Evolutionary conservation across 2,888 invertebrate species (phyloP).

Genomic region (Trilocha varians): DNA sequence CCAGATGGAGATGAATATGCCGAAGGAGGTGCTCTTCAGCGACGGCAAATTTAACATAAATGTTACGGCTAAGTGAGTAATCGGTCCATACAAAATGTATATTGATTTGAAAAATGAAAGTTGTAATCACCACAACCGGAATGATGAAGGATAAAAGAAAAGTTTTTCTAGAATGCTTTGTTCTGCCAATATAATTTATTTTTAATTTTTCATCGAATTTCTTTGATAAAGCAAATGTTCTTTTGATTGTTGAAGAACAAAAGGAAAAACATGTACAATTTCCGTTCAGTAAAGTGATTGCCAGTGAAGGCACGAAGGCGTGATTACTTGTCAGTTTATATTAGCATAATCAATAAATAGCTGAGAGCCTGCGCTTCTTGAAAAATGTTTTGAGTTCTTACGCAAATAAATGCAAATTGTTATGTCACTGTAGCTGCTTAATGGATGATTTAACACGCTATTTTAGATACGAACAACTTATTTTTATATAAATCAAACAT

Average conservation of each 20-base stretch:
- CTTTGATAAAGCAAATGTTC: background rate
- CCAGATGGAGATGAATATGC: slow-evolving; percentile 87
- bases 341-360: slow-evolving; percentile 12
- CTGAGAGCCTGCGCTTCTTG: background rate
- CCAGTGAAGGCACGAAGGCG: slow-evolving; percentile 21
- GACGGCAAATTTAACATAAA: slow-evolving; percentile 85
- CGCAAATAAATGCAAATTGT: slow-evolving; percentile 1
- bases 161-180: no score
- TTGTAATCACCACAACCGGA: no score
- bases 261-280: background rate
- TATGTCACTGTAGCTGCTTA: background rate
- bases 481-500: no score
- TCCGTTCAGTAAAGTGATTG: slow-evolving; percentile 21
- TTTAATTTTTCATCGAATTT: no score
- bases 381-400: slow-evolving; percentile 8
- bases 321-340: slow-evolving; percentile 27
- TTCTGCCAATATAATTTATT: no score
- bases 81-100: no score
- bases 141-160: no score
- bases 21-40: slow-evolving; percentile 85
- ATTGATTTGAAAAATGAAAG: no score
- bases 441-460: background rate
- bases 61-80: slow-evolving; percentile 87
- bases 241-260: background rate
- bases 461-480: no score